Conservation (phyloP, 2,888 invertebrate species). For the Drosophila paucipuncta region DNA sequence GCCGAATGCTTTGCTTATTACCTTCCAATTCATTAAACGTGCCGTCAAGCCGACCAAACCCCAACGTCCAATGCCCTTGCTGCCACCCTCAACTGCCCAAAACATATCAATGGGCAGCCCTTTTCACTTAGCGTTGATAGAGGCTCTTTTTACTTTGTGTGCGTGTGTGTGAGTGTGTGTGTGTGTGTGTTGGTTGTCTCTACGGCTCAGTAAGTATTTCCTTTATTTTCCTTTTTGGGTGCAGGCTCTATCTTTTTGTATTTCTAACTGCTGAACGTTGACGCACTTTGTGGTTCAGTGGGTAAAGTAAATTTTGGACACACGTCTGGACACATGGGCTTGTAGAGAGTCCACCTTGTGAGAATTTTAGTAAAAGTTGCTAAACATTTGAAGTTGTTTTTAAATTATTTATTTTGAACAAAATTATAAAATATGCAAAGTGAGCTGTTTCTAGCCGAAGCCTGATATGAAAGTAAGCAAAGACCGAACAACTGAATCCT, state of each 20-base stretch:
- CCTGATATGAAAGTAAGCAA: neutral
- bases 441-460: neutral
- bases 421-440: neutral
- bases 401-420: neutral
- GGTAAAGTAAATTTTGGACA: conserved; percentile 24
- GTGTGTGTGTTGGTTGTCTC: conserved; percentile 44
- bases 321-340: neutral
- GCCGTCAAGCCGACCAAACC: conserved; percentile 51
- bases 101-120: conserved; percentile 44
- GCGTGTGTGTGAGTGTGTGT: conserved; percentile 11
- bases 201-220: conserved; percentile 42
- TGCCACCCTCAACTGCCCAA: neutral
- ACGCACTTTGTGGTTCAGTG: conserved; percentile 35
- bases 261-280: conserved; percentile 6
- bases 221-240: conserved; percentile 5
- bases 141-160: conserved; percentile 21
- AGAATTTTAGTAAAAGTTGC: neutral
- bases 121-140: conserved; percentile 51
- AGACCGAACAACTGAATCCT: neutral
- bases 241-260: conserved; percentile 9
- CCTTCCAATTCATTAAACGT: conserved; percentile 79
- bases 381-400: neutral
- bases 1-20: conserved; percentile 76
- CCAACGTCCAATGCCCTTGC: neutral
- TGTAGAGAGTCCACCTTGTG: neutral